phyloP scores from a whole-genome alignment of 2,113 vertebrate genomes.

The Bagarius yarrelli region DNA sequence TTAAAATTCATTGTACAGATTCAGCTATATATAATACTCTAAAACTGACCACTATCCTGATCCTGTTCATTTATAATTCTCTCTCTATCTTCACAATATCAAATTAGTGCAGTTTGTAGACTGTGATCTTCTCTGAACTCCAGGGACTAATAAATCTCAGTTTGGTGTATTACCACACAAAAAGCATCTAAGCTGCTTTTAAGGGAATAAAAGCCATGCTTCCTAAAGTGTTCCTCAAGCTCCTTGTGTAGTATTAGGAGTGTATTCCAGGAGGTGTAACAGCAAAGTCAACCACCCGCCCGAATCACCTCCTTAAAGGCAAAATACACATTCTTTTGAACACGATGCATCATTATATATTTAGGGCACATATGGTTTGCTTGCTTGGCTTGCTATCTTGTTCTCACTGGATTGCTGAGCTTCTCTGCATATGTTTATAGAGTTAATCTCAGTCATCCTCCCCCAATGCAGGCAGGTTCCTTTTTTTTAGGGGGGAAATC shows the following conservation, averaged over 20 bases:
- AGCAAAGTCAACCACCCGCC: constrained; percentile 50
- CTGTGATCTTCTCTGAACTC: constrained; percentile 2
- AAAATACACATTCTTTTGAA: constrained; percentile 47
- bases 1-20: constrained; percentile 8
- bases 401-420: constrained; percentile 1
- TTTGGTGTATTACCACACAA: constrained; percentile 41
- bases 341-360: constrained; percentile 54
- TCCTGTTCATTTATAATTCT: neutral
- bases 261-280: constrained; percentile 47
- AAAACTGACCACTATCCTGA: constrained; percentile 13
- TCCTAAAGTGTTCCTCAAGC: constrained; percentile 31
- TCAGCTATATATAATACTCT: constrained; percentile 17
- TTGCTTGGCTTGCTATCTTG: constrained; percentile 47
- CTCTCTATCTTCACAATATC: neutral
- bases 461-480: constrained; percentile 4
- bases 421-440: constrained; percentile 24
- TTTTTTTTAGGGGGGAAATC: neutral
- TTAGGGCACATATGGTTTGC: constrained; percentile 49
- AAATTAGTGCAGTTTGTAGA: neutral
- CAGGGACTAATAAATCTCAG: constrained; percentile 22
- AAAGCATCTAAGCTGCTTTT: constrained; percentile 36
- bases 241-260: constrained; percentile 25
- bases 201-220: constrained; percentile 32
- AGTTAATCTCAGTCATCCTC: constrained; percentile 21
- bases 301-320: constrained; percentile 41